These are phyloP conservation scores for Pagrus major DNA, from an alignment of 2,113 vertebrate genomes.

Conservation along the genomic window DNA sequence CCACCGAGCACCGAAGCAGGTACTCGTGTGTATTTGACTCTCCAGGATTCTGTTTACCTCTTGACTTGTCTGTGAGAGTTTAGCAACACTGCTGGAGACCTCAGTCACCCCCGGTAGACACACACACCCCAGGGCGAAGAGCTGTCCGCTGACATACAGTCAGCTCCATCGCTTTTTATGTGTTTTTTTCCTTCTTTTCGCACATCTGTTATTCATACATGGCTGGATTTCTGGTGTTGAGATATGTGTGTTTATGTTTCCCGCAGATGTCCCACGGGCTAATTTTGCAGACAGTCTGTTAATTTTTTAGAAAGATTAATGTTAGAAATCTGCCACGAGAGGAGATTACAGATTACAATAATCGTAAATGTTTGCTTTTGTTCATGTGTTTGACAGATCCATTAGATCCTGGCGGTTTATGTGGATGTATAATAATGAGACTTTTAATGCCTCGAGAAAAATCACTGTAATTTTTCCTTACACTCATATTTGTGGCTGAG, in stretches of 20 bases:
- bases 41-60: conserved; percentile 55
- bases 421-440: not conserved
- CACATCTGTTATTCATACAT: not conserved
- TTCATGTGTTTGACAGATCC: not conserved
- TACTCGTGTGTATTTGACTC: conserved; percentile 24
- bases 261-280: not conserved
- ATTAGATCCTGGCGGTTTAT: not conserved
- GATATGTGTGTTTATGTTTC: not conserved
- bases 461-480: conserved; percentile 7
- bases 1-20: conserved; percentile 52
- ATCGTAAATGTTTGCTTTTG: conserved; percentile 7
- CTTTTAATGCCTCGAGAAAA: conserved; percentile 11
- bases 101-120: conserved; percentile 1
- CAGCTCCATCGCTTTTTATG: not conserved
- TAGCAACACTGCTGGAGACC: conserved; percentile 27
- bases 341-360: not conserved
- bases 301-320: not conserved
- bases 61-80: conserved; percentile 41
- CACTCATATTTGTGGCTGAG: not conserved
- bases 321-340: not conserved
- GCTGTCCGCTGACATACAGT: conserved; percentile 29
- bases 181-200: not conserved
- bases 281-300: not conserved
- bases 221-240: not conserved
- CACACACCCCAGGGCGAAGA: conserved; percentile 17